Evolutionary conservation across 2,113 vertebrate species (phyloP), one percentile per base, ranked within the genome.

Genomic region (Cyanoderma ruficeps): DNA sequence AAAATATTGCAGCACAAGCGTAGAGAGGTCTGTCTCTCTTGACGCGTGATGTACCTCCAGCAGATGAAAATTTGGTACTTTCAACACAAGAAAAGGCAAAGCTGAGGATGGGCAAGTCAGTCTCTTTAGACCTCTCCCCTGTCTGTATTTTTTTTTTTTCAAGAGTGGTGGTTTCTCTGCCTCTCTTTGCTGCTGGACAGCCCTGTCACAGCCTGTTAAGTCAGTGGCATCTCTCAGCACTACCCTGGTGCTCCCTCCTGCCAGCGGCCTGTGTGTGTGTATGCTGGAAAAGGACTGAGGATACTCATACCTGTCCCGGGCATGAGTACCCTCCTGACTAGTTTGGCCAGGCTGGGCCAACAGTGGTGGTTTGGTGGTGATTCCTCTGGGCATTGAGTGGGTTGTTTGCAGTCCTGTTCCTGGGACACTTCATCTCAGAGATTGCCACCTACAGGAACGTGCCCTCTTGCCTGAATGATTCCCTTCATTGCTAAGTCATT

Each of bases 151-250:
- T 12, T 80, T 78, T 11, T 80, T 85, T 94, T 64, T 75, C 4
- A 15, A 85, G 76, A 74, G 37, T 2, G 0, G 30, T 59, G 41
- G 37, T 35, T 90, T 94, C 30, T 84, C 80, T 57, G 44, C 53
- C 30, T 93, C 46, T 90, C 89, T 83, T 56, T 75, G 92, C 85
- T 94, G 83, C 85, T 64, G 80, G 87, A 94, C 75, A 96, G 77
- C 46, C 41, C 70, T 96, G 95, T 96, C 96, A 94, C 74, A 92
- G 63, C 72, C 69, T 76, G 53, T 97, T 95, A 97, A 88, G 27
- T 96, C 86, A 95, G 68, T 0, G 0, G 67, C 49, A 49, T 68
- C 83, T 85, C 2, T 5, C 39, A 94, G 83, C 46, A 11, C 44
- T 86, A 63, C 60, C 70, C 81, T 55, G 44, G 63, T 4, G 4